Base-by-base conservation (phyloP, 2,888 invertebrate species). In the Cephus nigrinus region DNA sequence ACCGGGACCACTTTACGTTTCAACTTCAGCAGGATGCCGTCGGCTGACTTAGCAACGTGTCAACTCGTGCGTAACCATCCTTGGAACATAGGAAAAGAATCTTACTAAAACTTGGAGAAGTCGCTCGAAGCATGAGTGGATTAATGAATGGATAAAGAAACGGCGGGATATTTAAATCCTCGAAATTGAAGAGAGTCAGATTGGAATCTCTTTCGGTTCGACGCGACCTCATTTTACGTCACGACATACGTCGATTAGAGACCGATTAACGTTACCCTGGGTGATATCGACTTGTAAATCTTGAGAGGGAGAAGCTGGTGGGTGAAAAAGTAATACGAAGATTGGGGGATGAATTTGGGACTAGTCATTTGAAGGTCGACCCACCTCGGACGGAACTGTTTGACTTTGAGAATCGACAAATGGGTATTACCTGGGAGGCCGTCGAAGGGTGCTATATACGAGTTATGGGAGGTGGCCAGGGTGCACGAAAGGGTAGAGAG, bases 401-500 rank as follows among this genome's bases (percentile, higher is more conserved):
- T 55, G 55, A 55, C 55, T 55, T 55, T 2, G 23, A 55, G 55
- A 55, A 55, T 55, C 55, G 55, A 55, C 55, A 55, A 55, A 55
- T 55, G 55, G 55, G 23, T 23, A 55, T 55, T 55, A 55, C 55
- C 55, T 55, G 55, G 55, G 55, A 55, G 55, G 55, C 23, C 23
- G 55, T 55, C 55, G 55, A 55, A 55, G 55, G 55, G 23, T 55
- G 23, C 55, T 55, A 23, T 55, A 55, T 55, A 55, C 23, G 55
- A 9, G 15, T 55, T 55, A 55, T 55, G 55, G 55, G 55, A 55
- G 55, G 55, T 55, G 55, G 55, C 55, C 55, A 55, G 55, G 55
- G 9, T 55, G 55, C 23, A 55, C 55, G 55, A 23, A 55, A 55
- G 55, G 55, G 55, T 55, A 78, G 76, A 74, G 77, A 73, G 78